Conservation (phyloP, 2,797 vertebrate genomes). For the Parambassis ranga region DNA sequence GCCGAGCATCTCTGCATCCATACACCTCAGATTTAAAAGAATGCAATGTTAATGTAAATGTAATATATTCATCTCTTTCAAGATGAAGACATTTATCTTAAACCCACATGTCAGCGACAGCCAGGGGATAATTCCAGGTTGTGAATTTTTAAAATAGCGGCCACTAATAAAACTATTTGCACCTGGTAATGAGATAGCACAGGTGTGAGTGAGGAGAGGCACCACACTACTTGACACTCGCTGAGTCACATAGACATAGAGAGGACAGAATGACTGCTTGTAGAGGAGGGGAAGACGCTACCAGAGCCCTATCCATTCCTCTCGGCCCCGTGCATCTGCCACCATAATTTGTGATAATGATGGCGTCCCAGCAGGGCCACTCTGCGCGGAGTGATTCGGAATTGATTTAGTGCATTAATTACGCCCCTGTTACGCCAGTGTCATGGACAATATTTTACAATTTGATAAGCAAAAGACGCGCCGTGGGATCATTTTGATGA, state of each 20-base stretch:
- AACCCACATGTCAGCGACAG: background rate
- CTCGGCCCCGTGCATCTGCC: constrained; percentile 57
- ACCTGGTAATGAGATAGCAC: constrained; percentile 23
- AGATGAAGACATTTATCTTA: constrained; percentile 1
- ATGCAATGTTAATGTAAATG: background rate
- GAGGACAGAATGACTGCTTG: constrained; percentile 1
- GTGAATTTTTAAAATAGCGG: background rate
- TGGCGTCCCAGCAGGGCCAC: constrained; percentile 74
- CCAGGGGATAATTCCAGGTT: background rate
- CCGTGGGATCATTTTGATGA: constrained; percentile 73
- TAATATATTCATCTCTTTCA: background rate
- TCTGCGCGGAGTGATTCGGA: constrained; percentile 67
- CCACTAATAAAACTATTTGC: constrained; percentile 33
- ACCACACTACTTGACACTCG: background rate
- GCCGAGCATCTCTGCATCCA: background rate
- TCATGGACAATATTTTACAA: constrained; percentile 81
- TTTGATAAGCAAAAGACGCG: constrained; percentile 77
- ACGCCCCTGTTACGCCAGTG: constrained; percentile 69
- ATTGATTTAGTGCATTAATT: constrained; percentile 81
- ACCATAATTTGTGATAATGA: constrained; percentile 74
- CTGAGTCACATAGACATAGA: constrained; percentile 8
- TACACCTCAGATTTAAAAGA: background rate
- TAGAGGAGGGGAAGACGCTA: background rate
- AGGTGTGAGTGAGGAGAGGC: constrained; percentile 16
- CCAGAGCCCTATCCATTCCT: constrained; percentile 24